These are phyloP conservation scores for Myotis planiceps DNA, from an alignment of 2,797 vertebrate species.

Conservation along the genomic window DNA sequence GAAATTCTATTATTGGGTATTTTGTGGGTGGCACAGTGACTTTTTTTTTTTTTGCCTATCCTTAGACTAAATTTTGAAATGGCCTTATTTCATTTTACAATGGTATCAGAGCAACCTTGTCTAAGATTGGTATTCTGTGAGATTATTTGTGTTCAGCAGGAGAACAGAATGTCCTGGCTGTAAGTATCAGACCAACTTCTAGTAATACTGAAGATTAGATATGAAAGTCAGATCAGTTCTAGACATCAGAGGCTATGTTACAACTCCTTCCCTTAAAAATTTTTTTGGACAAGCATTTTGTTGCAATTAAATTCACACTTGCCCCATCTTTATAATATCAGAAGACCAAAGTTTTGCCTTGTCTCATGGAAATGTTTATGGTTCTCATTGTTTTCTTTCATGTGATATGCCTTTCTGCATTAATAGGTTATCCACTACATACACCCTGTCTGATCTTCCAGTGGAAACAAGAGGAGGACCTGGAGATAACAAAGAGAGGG, in stretches of 20 bases:
- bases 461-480: slow-evolving; percentile 4
- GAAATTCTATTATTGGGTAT: neutral
- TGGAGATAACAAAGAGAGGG: neutral
- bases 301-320: neutral
- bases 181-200: neutral
- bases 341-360: neutral
- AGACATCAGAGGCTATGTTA: neutral
- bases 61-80: neutral
- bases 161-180: neutral
- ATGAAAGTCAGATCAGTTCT: neutral
- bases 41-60: no score
- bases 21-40: neutral
- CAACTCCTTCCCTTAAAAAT: neutral
- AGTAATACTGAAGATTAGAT: neutral
- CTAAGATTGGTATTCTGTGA: neutral
- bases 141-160: neutral
- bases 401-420: neutral
- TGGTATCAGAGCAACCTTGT: neutral
- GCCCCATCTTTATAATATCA: neutral
- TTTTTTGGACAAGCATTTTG: neutral
- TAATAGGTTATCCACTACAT: neutral
- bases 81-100: neutral
- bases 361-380: neutral
- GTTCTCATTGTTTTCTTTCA: neutral
- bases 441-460: neutral